Evolutionary conservation across 2,888 invertebrate species (phyloP), one percentile per base, ranked within the genome.

Genomic region (Synergus japonicus): DNA sequence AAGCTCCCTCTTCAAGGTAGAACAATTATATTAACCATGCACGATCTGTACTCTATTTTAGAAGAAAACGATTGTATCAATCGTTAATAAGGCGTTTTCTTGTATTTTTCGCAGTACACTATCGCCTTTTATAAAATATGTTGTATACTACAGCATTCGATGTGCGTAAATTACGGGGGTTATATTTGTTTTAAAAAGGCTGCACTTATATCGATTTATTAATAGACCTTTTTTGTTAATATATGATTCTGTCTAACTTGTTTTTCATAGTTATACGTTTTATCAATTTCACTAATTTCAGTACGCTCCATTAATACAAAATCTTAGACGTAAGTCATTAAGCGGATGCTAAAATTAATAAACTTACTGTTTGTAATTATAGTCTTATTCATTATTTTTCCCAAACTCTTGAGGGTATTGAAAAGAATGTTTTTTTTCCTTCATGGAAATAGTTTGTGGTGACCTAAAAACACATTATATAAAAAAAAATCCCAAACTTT

Each of bases 41-140:
- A 77, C 78, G 82, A 86, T 83, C 83, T 67, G 66, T 84, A 83
- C 64, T 78, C 78, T 58, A 65, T 81, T 60, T 73, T 78, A 83
- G 76, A 79, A 77, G 77, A 82, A 65, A 84, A 67, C 83, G 86
- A 87, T 87, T 87, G 87, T 87, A 87, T 87, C 87, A 87, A 87
- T 87, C 85, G 85, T 84, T 78, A 65, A 81, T 78, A 54, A 44
- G 41, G 54, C 37, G 54, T 18, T 10, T 73, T 54, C 10, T 73
- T n/a, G 37, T 58, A 84, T 83, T 86, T 79, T 83, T 66, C 78
- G 79, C 79, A 84, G 79, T 81, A 79, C 78, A 83, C 80, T 22
- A 13, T 22, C 67, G 44, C 49, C 37, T 37, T 73, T 54, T 73
- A n/a, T 37, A 73, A 29, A 37, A 73, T 54, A 69, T 46, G 54